Percentiles rank a stretch among this genome's conserved stretches.
Conservation (phyloP, 2,113 vertebrate genomes). For the Sylvia atricapilla region DNA sequence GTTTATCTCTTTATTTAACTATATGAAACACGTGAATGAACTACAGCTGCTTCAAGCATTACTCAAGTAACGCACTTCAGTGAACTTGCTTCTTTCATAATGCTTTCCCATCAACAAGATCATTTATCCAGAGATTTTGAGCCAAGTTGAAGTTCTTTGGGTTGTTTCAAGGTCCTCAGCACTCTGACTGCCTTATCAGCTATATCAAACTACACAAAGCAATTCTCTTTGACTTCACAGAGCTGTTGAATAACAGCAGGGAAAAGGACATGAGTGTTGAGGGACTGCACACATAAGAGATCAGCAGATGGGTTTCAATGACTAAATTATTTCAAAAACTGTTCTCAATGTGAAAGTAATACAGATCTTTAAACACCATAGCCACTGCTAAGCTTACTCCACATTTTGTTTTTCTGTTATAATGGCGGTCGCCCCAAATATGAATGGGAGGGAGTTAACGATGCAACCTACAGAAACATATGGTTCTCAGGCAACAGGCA, state of each 20-base stretch:
- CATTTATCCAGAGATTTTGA: slow-evolving; percentile 21
- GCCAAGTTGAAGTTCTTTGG: background rate
- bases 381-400: background rate
- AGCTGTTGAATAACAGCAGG: background rate
- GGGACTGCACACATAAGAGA: background rate
- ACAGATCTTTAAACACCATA: background rate
- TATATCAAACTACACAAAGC: background rate
- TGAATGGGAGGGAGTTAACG: background rate
- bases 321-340: background rate
- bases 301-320: background rate
- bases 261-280: background rate
- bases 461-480: background rate
- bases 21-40: background rate
- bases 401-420: background rate
- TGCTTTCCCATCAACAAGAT: background rate
- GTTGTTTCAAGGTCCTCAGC: background rate
- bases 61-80: background rate
- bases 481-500: background rate
- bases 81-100: slow-evolving; percentile 10
- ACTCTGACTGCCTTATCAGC: background rate
- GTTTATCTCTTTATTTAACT: slow-evolving; percentile 6
- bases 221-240: background rate
- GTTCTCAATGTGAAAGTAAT: background rate
- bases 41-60: slow-evolving; percentile 8
- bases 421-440: background rate